These are phyloP conservation scores for Tragopan temminckii DNA, from an alignment of 2,797 vertebrate species.

Conservation along the genomic window DNA sequence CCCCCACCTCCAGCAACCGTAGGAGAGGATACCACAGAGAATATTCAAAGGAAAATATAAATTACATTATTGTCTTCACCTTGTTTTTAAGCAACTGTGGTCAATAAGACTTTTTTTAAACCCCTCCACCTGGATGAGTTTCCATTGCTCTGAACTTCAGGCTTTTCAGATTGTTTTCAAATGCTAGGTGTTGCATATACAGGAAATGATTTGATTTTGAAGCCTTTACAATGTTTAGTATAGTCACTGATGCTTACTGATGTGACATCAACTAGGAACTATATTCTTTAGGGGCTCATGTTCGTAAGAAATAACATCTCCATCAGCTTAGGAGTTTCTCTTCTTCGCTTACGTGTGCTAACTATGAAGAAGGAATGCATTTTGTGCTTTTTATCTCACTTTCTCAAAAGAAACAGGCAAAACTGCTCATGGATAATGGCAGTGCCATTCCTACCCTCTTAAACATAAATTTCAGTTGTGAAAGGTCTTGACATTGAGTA, in stretches of 20 bases:
- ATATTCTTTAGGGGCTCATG: background rate
- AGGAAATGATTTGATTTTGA: background rate
- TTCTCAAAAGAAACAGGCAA: background rate
- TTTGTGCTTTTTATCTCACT: background rate
- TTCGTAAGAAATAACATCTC: background rate
- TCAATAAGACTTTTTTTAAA: background rate
- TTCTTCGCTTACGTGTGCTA: background rate
- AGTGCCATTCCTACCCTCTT: background rate
- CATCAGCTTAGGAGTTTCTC: background rate
- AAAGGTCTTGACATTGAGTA: background rate
- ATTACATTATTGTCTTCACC: background rate
- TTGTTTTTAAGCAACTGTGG: conserved; percentile 12
- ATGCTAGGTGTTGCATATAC: background rate
- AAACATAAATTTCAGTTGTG: background rate
- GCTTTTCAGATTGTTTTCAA: conserved; percentile 1
- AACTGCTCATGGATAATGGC: background rate
- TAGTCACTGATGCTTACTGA: background rate
- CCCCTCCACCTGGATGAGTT: background rate
- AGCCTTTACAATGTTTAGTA: background rate
- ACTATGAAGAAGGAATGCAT: background rate
- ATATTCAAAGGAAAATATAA: background rate
- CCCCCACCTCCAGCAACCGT: background rate
- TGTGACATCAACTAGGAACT: background rate
- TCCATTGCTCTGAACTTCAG: background rate
- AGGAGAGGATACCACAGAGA: background rate